Evolutionary conservation across 2,888 invertebrate genomes (phyloP), one percentile per base, ranked within the genome.

Genomic region (Ectropis crepuscularia): DNA sequence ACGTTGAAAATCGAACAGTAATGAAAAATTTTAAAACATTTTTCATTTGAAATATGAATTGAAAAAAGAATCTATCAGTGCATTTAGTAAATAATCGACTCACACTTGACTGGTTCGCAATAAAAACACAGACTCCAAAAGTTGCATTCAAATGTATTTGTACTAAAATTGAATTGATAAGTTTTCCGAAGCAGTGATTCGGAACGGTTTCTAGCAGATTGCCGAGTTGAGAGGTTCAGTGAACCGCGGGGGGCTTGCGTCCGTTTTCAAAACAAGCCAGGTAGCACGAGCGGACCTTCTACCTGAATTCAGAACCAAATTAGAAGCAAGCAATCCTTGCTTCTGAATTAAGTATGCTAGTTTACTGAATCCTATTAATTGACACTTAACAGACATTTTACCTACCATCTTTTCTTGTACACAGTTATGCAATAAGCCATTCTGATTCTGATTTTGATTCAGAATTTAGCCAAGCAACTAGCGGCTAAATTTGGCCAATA

Each of bases 221-320:
- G 54, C 54, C 16, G 38, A 38, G 37, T 11, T 16, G 9, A 39
- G 43, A 48, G 46, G 61, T 61, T 61, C 54, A 55, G n/a, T 45
- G 61, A 49, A 48, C 49, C 43, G 42, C 16, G 5, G 39, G 8
- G 11, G 39, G 43, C 43, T 42, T 28, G 53, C 2, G n/a, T 49
- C 11, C 36, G 53, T 53, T 9, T 42, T 10, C 38, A 42, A 49
- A 50, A 55, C 45, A 54, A 50, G n/a, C 28, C 41, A 51, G 57
- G 61, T 47, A 46, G 51, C 41, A n/a, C n/a, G 46, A 61, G 12
- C 54, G 28, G 6, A 41, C 5, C 16, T 0, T 12, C 41, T 16
- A 28, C 16, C 16, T 28, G 16, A 28, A 28, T 28, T 28, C 16
- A 28, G 16, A 28, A 28, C 2, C 6, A n/a, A 6, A 42, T 43